Conservation (phyloP, 2,888 invertebrate species). For the Brassicogethes aeneus region DNA sequence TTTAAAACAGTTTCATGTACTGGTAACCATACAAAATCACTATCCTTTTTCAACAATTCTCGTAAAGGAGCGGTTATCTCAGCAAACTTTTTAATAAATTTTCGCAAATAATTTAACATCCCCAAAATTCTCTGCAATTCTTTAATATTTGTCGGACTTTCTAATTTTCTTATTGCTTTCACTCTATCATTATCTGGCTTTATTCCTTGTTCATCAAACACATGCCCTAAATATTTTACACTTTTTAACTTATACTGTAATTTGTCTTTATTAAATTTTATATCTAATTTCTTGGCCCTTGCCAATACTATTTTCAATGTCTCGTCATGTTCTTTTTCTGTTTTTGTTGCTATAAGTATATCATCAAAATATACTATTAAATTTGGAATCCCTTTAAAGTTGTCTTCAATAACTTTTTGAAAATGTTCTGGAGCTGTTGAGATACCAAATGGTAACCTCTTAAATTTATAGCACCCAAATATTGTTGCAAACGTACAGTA, state of each 20-base stretch:
- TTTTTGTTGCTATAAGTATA: slow-evolving; percentile 12
- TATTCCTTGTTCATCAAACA: slow-evolving; percentile 11
- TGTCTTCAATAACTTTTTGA: slow-evolving; percentile 4
- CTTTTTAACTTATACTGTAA: slow-evolving; percentile 10
- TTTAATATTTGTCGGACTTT: slow-evolving; percentile 2
- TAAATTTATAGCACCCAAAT: too few relatives aligned
- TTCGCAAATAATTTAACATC: slow-evolving; percentile 12
- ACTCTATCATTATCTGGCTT: slow-evolving; percentile 13
- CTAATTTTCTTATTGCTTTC: slow-evolving; percentile 13
- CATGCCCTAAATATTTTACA: slow-evolving; percentile 16
- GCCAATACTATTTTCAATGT: slow-evolving; percentile 10
- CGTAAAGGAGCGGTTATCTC: slow-evolving; percentile 10
- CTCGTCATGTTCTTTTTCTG: slow-evolving; percentile 10
- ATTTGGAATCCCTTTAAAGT: slow-evolving; percentile 5
- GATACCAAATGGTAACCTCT: too few relatives aligned
- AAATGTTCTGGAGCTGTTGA: too few relatives aligned
- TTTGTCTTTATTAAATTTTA: too few relatives aligned
- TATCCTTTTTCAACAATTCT: slow-evolving; percentile 13
- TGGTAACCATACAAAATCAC: slow-evolving; percentile 3
- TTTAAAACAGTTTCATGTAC: slow-evolving; percentile 1
- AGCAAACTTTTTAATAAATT: too few relatives aligned
- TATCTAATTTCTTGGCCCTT: slow-evolving; percentile 9
- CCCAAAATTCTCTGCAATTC: slow-evolving; percentile 5
- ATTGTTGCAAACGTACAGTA: too few relatives aligned
- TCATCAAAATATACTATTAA: slow-evolving; percentile 20